phyloP scores from a whole-genome alignment of 2,888 invertebrate species.

The Copidosoma aretas region DNA sequence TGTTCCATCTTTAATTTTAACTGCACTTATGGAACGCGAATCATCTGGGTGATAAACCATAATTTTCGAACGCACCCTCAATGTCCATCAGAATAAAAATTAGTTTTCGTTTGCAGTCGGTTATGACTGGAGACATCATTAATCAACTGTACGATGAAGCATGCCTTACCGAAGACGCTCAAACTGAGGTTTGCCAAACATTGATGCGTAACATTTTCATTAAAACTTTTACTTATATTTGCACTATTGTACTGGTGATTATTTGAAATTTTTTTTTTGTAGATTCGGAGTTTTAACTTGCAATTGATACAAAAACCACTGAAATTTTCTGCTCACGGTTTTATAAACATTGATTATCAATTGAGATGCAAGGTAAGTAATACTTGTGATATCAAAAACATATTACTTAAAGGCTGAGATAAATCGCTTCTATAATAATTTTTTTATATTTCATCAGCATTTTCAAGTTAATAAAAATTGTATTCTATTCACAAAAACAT shows the following conservation, averaged over 20 bases:
- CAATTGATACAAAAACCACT: conserved; percentile 52
- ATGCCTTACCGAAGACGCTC: conserved; percentile 44
- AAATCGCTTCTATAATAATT: too few relatives aligned
- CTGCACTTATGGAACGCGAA: too few relatives aligned
- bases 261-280: neutral
- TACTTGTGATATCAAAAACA: neutral
- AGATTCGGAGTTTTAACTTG: conserved; percentile 51
- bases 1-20: too few relatives aligned
- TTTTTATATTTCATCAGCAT: too few relatives aligned
- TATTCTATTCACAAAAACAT: too few relatives aligned
- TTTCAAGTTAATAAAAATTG: too few relatives aligned
- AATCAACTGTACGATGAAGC: conserved; percentile 51
- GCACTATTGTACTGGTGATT: neutral
- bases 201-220: too few relatives aligned
- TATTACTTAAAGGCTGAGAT: too few relatives aligned
- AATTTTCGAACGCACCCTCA: neutral
- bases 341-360: conserved; percentile 48
- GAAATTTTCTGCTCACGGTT: conserved; percentile 50
- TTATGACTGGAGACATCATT: conserved; percentile 48
- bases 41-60: too few relatives aligned
- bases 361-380: conserved; percentile 47
- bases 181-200: conserved; percentile 44
- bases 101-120: conserved; percentile 42
- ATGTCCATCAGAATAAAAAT: neutral
- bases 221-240: too few relatives aligned